Base-by-base conservation (phyloP, 2,797 vertebrate genomes). In the Philypnodon macrostomus region DNA sequence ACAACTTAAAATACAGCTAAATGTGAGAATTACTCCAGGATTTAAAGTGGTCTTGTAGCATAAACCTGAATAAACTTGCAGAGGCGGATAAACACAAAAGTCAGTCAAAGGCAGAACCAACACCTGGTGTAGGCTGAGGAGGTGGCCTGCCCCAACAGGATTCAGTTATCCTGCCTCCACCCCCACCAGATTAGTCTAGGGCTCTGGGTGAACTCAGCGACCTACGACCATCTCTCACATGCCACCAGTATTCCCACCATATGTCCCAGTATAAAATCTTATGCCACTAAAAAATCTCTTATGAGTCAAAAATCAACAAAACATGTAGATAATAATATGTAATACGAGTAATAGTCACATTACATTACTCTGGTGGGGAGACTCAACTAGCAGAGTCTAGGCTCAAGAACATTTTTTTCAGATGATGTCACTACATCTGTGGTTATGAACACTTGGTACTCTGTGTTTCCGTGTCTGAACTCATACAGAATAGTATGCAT, bases 371-470 rank as follows among this genome's bases (percentile, higher is more conserved):
- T n/a, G n/a, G n/a, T n/a, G n/a, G n/a, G n/a, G 60, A 17, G 26
- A 60, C 23, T 34, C 63, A 33, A 35, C 54, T 6, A 58, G 58
- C 18, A 9, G 52, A 73, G 78, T 60, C 57, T 32, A 40, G 63
- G 67, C 79, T 37, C 10, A 68, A 67, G 65, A 9, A 32, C 69
- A 89, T 89, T 79, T 84, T 66, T 77, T 49, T 67, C 64, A 27
- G 76, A 69, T 88, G 86, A 89, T 81, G 81, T 89, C 87, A 89
- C 82, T 74, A 79, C 80, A 81, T 85, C 78, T 85, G 84, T 48
- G 78, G 82, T 70, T 73, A 58, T 49, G 70, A 80, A 50, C 67
- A 40, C 57, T 64, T 49, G 40, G 68, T 55, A 44, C 67, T 51
- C 58, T 67, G 71, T 63, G 64, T 73, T 70, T 73, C 64, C 50